Conservation (phyloP, 2,888 invertebrate genomes). For the Macaria liturata region DNA sequence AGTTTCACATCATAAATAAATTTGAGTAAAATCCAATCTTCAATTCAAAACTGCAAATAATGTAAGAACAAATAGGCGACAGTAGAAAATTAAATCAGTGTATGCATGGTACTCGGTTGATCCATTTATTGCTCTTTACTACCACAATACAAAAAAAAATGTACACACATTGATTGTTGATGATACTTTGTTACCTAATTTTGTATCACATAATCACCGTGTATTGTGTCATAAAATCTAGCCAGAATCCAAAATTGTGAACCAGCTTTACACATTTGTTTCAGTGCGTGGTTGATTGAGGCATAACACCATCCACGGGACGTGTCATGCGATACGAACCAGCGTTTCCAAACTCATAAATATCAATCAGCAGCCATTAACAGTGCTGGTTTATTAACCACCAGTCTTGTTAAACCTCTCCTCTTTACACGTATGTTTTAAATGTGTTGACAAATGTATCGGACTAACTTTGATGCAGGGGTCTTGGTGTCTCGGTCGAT, state of each 20-base stretch:
- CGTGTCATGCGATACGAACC: slow-evolving; percentile 55
- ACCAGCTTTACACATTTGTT: neutral
- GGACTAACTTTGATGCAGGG: neutral
- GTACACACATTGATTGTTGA: too few species aligned
- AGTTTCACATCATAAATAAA: neutral
- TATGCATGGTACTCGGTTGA: too few species aligned
- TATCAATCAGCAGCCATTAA: slow-evolving; percentile 67
- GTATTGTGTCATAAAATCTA: too few species aligned
- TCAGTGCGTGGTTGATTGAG: slow-evolving; percentile 47
- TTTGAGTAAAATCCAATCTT: too few species aligned
- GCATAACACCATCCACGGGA: slow-evolving; percentile 42
- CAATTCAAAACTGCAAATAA: too few species aligned
- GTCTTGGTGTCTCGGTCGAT: slow-evolving; percentile 5
- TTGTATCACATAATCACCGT: too few species aligned
- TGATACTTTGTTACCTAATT: too few species aligned
- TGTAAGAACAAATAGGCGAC: too few species aligned
- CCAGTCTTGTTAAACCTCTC: slow-evolving; percentile 40
- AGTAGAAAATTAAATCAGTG: too few species aligned
- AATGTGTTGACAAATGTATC: neutral
- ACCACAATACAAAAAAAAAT: too few species aligned
- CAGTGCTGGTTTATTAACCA: slow-evolving; percentile 36
- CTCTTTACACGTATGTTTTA: neutral
- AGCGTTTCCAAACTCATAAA: slow-evolving; percentile 66
- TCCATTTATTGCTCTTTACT: too few species aligned
- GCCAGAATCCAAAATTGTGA: neutral